Conservation (phyloP, 53 echinoderm and acorn worm genomes). For the Pentamera pediparva region DNA sequence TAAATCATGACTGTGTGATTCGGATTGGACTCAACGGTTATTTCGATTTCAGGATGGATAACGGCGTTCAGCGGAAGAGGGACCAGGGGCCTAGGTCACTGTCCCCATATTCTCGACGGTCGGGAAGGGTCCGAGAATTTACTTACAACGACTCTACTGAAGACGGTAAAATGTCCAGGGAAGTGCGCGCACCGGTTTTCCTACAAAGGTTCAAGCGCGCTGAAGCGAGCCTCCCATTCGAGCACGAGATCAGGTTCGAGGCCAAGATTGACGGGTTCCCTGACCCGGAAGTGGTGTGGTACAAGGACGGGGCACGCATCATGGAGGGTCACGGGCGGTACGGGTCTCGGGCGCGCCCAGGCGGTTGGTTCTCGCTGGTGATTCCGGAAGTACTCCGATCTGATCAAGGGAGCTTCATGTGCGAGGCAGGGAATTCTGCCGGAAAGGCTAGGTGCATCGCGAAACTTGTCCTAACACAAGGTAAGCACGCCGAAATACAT, state of each 20-base stretch:
- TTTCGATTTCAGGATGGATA: too few relatives aligned
- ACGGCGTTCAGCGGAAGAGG: too few relatives aligned
- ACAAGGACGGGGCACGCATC: slow-evolving; percentile 71
- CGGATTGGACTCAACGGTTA: neutral
- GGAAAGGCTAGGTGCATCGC: slow-evolving; percentile 71
- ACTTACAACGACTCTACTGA: too few relatives aligned
- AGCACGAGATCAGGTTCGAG: slow-evolving; percentile 64
- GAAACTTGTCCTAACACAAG: slow-evolving; percentile 73
- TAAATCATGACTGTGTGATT: too few relatives aligned
- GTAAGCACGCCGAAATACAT: slow-evolving; percentile 58
- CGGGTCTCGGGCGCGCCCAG: slow-evolving; percentile 35
- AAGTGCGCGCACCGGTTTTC: slow-evolving; percentile 78
- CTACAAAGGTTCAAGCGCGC: slow-evolving; percentile 61
- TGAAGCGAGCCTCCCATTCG: slow-evolving; percentile 48
- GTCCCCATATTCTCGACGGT: slow-evolving; percentile 14
- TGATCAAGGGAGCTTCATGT: slow-evolving; percentile 79
- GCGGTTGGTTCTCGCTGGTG: slow-evolving; percentile 47
- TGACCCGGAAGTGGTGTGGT: slow-evolving; percentile 74
- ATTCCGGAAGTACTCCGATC: slow-evolving; percentile 45
- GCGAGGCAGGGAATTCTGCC: slow-evolving; percentile 77
- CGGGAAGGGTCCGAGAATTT: too few relatives aligned
- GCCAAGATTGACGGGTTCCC: slow-evolving; percentile 70
- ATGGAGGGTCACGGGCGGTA: slow-evolving; percentile 32
- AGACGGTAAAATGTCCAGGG: too few relatives aligned
- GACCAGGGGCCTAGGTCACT: slow-evolving; percentile 2